A percentile compares a stretch with the other conserved stretches of the same genome.
Evolutionary conservation across 2,888 invertebrate genomes (phyloP).

Genomic region (Megamerina dolium): DNA sequence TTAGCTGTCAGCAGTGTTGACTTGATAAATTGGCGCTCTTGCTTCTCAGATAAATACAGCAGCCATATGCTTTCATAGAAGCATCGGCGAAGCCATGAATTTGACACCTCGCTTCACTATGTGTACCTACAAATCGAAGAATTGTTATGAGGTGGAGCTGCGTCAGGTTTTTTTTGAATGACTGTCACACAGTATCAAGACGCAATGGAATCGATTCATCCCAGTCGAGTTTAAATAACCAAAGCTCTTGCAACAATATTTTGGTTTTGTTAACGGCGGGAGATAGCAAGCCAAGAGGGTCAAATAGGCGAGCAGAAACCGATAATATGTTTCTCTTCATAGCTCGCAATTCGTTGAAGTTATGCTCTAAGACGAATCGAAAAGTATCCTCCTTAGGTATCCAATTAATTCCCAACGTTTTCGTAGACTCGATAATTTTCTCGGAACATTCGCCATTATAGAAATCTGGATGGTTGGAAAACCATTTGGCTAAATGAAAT

Average conservation of each 20-base stretch:
- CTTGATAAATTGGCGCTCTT: not conserved
- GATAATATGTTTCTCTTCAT: conserved; percentile 14
- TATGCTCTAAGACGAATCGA: conserved; percentile 14
- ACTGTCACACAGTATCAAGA: conserved; percentile 2
- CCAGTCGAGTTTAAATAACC: conserved; percentile 6
- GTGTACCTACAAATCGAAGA: conserved; percentile 2
- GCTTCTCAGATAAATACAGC: not conserved
- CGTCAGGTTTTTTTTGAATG: not conserved
- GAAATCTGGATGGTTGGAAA: conserved; percentile 4
- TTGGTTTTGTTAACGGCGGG: conserved; percentile 7
- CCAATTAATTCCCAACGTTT: conserved; percentile 13
- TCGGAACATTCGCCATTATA: not conserved
- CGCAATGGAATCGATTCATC: conserved; percentile 7
- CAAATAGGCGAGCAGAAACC: conserved; percentile 10
- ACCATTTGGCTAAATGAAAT: conserved; percentile 14
- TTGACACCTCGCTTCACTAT: not conserved
- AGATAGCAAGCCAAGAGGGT: conserved; percentile 8
- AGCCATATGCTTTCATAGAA: no score
- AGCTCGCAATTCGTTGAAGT: conserved; percentile 6
- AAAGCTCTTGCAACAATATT: conserved; percentile 11
- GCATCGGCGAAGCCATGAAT: no score
- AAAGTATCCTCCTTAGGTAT: conserved; percentile 6
- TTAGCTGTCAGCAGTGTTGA: conserved; percentile 11
- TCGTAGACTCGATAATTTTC: conserved; percentile 8
- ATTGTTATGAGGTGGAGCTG: not conserved